A percentile compares a stretch with the other conserved stretches of the same genome.
Conservation (phyloP, 2,113 vertebrate genomes). For the Sterna hirundo region DNA sequence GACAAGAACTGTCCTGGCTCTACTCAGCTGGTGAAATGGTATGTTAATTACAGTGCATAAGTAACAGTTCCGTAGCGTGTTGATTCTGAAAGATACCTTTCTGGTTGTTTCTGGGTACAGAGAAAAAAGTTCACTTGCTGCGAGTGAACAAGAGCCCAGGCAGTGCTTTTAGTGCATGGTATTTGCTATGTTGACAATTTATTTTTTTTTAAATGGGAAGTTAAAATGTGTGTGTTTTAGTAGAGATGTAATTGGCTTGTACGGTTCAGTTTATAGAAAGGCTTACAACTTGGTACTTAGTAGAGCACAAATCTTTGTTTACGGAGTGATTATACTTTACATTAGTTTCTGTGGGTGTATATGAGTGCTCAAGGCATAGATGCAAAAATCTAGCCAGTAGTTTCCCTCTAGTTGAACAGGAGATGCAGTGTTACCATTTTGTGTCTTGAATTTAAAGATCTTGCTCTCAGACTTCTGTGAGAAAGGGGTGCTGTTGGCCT, state of each 20-base stretch:
- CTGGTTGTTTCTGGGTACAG: neutral
- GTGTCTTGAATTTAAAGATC: neutral
- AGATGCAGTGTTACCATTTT: neutral
- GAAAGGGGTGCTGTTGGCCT: neutral
- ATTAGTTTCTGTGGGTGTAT: accelerated
- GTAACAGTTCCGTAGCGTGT: accelerated
- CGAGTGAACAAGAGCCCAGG: neutral
- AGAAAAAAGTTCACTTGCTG: neutral
- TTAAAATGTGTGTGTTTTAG: neutral
- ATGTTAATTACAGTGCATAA: neutral
- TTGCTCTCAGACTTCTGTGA: neutral
- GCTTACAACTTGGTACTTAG: neutral
- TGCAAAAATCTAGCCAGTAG: neutral
- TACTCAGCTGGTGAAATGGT: constrained; percentile 91
- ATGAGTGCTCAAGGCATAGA: neutral
- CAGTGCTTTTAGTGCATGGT: neutral
- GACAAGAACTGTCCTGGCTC: constrained; percentile 88
- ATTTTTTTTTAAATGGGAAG: neutral
- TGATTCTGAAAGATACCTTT: neutral
- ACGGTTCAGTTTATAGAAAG: neutral
- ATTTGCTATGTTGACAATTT: neutral
- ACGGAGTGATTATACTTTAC: neutral
- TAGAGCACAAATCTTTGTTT: neutral
- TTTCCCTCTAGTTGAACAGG: neutral
- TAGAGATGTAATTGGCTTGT: neutral